Percentiles rank a stretch among this genome's conserved stretches.
These are phyloP conservation scores for Anthrax anthrax DNA, from an alignment of 2,888 invertebrate genomes.

Conservation along the genomic window DNA sequence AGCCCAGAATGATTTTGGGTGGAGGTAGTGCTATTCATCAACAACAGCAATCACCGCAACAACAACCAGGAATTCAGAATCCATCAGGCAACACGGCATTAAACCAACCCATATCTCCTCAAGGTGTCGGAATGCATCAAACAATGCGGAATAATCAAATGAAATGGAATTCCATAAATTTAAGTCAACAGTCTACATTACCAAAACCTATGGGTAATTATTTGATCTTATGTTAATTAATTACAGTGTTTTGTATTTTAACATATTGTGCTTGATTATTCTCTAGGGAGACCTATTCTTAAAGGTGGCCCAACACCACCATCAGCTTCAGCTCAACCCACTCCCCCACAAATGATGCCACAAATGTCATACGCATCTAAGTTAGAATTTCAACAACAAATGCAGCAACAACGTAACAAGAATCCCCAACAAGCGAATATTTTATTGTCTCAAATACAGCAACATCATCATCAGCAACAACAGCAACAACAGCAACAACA, in stretches of 20 bases:
- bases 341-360: constrained; percentile 18
- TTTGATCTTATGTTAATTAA: neutral
- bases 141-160: constrained; percentile 14
- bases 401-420: constrained; percentile 22
- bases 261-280: too few species aligned
- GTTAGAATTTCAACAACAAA: constrained; percentile 14
- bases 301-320: constrained; percentile 23
- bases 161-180: constrained; percentile 11
- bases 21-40: constrained; percentile 15
- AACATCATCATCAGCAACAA: constrained; percentile 29
- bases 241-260: neutral
- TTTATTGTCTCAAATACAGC: constrained; percentile 17
- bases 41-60: constrained; percentile 16
- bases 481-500: constrained; percentile 20
- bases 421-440: constrained; percentile 5
- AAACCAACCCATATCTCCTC: constrained; percentile 4
- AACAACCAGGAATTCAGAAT: constrained; percentile 15
- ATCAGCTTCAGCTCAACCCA: constrained; percentile 12
- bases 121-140: constrained; percentile 13
- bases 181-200: constrained; percentile 6
- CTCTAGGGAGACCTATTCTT: constrained; percentile 29
- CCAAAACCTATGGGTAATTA: constrained; percentile 21
- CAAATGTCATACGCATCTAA: constrained; percentile 14
- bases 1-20: constrained; percentile 30
- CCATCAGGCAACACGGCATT: constrained; percentile 16